These are phyloP conservation scores for Melolontha melolontha DNA, from an alignment of 2,888 invertebrate genomes.

Conservation along the genomic window DNA sequence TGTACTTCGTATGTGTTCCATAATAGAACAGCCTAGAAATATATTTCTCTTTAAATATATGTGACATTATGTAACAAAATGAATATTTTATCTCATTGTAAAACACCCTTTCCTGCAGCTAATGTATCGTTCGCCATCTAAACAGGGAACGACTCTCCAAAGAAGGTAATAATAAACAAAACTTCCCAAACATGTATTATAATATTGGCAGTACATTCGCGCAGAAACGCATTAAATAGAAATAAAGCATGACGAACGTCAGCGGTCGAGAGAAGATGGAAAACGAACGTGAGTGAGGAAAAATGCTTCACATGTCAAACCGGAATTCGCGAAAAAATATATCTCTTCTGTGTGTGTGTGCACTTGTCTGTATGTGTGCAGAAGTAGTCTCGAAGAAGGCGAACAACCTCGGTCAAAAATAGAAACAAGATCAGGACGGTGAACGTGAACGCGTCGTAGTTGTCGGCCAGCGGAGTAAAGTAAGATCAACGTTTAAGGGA, in stretches of 20 bases:
- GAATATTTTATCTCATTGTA: too few species aligned
- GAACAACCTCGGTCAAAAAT: slow-evolving; percentile 46
- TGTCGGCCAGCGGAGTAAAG: slow-evolving; percentile 33
- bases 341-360: too few species aligned
- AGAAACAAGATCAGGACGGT: slow-evolving; percentile 63
- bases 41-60: too few species aligned
- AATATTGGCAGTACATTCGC: neutral
- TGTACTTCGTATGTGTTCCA: too few species aligned
- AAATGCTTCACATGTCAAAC: slow-evolving; percentile 20
- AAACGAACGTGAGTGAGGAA: neutral
- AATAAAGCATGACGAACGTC: neutral
- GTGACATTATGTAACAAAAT: too few species aligned
- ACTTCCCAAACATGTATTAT: too few species aligned
- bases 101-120: too few species aligned
- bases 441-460: slow-evolving; percentile 48
- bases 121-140: too few species aligned
- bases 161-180: too few species aligned
- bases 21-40: too few species aligned
- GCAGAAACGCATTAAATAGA: slow-evolving; percentile 18
- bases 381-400: slow-evolving; percentile 28
- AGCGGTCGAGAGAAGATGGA: too few species aligned
- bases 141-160: too few species aligned
- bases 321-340: slow-evolving; percentile 30
- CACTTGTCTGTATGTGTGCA: neutral
- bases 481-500: slow-evolving; percentile 10